phyloP scores from a whole-genome alignment of 2,797 vertebrate genomes.

The Cuniculus paca region DNA sequence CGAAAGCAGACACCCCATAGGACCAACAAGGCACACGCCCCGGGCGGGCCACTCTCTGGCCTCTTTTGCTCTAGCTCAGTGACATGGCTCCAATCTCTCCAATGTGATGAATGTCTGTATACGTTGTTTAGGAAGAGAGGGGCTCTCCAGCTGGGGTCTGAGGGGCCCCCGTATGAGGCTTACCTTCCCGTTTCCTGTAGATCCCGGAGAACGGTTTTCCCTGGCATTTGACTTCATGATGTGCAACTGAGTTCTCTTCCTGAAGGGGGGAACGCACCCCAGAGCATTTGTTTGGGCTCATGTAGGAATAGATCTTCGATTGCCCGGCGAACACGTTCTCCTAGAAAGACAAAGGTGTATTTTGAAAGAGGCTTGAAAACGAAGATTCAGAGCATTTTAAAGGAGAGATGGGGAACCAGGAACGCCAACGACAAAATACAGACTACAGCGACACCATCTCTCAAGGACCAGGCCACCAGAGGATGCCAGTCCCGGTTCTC shows the following conservation, averaged over 20 bases:
- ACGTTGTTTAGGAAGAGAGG: neutral
- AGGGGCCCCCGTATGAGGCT: constrained; percentile 61
- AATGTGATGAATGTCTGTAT: neutral
- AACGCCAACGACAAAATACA: neutral
- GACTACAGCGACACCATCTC: neutral
- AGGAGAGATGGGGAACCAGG: neutral
- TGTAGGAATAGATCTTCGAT: constrained; percentile 90
- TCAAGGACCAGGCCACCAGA: neutral
- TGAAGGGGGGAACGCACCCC: constrained; percentile 90
- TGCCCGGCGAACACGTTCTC: constrained; percentile 92
- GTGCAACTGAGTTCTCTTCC: constrained; percentile 92
- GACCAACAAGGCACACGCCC: constrained; percentile 5
- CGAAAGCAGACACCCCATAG: constrained; percentile 68
- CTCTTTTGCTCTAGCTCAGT: neutral
- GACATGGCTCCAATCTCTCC: neutral
- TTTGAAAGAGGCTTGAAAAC: constrained; percentile 74
- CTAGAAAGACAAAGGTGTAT: constrained; percentile 88
- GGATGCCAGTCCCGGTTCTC: neutral
- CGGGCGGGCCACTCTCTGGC: neutral
- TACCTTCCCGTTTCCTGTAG: constrained; percentile 92
- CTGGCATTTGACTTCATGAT: constrained; percentile 91
- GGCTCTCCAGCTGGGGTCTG: neutral
- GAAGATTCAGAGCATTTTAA: neutral
- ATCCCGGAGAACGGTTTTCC: constrained; percentile 89
- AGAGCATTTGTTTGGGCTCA: constrained; percentile 91